Percentiles rank a stretch among this genome's conserved stretches.
phyloP scores from a whole-genome alignment of 2,113 vertebrate species.

The Perccottus glenii region DNA sequence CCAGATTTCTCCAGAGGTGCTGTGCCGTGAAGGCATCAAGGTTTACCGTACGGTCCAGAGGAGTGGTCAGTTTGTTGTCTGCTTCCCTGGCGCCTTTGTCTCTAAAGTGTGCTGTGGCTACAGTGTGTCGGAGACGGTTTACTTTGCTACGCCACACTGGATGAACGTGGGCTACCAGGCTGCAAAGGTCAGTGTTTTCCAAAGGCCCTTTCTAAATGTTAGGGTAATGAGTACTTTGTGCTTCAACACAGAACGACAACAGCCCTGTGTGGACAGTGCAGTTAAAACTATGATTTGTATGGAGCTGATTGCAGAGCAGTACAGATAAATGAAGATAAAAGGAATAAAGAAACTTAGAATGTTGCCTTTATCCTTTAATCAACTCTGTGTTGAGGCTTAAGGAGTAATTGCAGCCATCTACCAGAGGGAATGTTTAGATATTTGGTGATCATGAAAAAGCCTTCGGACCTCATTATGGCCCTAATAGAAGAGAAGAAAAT shows the following conservation, averaged over 20 bases:
- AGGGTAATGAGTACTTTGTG: not conserved
- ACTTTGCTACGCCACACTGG: conserved; percentile 99
- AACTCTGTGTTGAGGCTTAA: conserved; percentile 16
- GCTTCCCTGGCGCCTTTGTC: conserved; percentile 97
- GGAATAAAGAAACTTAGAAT: conserved; percentile 20
- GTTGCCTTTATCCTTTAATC: conserved; percentile 26
- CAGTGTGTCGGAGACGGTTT: conserved; percentile 98
- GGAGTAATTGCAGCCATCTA: conserved; percentile 16
- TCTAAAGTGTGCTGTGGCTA: conserved; percentile 98
- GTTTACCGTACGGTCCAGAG: conserved; percentile 96
- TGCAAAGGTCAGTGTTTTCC: conserved; percentile 84
- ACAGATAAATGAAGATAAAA: conserved; percentile 18
- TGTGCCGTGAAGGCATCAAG: conserved; percentile 95
- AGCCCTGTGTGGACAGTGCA: conserved; percentile 40
- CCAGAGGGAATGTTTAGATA: conserved; percentile 14
- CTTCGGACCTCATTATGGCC: conserved; percentile 30
- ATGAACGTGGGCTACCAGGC: conserved; percentile 97
- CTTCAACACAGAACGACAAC: conserved; percentile 22
- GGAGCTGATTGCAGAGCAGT: not conserved
- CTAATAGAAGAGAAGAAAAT: conserved; percentile 38
- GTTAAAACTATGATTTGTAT: conserved; percentile 23
- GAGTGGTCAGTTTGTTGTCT: conserved; percentile 97
- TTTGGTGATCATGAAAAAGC: conserved; percentile 11
- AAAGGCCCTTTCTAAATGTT: not conserved
- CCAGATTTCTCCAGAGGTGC: conserved; percentile 97